A percentile compares a stretch with the other conserved stretches of the same genome.
phyloP scores from a whole-genome alignment of 2,113 vertebrate genomes.

The Hucho hucho region DNA sequence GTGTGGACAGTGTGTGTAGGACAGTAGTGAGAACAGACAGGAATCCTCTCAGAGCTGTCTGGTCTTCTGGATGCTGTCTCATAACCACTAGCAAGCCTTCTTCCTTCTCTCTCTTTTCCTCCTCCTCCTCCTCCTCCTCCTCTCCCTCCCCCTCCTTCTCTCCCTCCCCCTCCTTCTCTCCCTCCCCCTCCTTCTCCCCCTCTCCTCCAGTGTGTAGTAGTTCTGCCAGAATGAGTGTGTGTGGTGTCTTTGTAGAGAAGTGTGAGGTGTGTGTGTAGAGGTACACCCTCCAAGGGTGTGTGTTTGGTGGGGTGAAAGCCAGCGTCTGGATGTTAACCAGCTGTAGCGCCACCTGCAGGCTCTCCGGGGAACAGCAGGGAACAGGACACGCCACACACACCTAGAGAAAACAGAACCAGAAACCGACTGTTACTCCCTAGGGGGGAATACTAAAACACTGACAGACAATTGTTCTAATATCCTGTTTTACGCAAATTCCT shows the following conservation, averaged over 20 bases:
- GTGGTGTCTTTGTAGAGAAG: conserved; percentile 40
- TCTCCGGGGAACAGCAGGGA: conserved; percentile 65
- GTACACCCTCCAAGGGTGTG: conserved; percentile 88
- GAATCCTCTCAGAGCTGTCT: neutral
- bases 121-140: neutral
- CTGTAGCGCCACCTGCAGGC: conserved; percentile 83
- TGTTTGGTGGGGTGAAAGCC: conserved; percentile 81
- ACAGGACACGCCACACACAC: conserved; percentile 53
- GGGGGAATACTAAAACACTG: too few relatives aligned
- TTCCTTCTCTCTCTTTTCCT: neutral
- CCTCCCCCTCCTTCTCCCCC: neutral
- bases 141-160: neutral
- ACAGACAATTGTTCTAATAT: too few relatives aligned
- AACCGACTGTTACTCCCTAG: too few relatives aligned
- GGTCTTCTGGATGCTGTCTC: neutral
- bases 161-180: neutral
- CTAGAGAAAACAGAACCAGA: too few relatives aligned
- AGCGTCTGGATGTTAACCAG: conserved; percentile 89
- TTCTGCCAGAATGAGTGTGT: conserved; percentile 81
- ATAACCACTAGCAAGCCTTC: neutral
- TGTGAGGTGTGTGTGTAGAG: conserved; percentile 78
- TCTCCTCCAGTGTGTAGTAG: conserved; percentile 65
- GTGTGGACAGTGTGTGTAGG: neutral
- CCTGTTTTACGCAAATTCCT: neutral
- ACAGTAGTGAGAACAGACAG: conserved; percentile 5